Evolutionary conservation across 2,797 vertebrate genomes (phyloP).

Genomic region (Channa striata): DNA sequence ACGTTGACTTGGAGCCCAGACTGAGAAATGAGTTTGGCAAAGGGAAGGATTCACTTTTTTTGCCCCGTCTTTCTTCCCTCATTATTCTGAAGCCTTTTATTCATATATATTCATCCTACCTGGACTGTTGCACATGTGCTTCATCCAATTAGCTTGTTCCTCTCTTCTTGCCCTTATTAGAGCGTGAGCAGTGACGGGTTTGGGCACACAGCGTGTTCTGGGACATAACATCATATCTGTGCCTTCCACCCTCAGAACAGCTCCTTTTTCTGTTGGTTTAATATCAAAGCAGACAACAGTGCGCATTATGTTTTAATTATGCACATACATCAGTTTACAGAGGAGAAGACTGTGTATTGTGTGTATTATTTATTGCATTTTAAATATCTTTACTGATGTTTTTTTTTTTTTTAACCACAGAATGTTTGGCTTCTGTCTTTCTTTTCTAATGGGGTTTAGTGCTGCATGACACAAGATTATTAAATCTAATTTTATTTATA

Average conservation of each 20-base stretch:
- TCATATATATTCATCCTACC: constrained; percentile 43
- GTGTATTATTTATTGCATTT: background rate
- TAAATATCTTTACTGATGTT: constrained; percentile 16
- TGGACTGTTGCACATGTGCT: constrained; percentile 47
- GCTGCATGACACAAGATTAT: background rate
- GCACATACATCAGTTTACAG: constrained; percentile 8
- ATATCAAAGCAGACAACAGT: constrained; percentile 15
- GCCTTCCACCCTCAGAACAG: constrained; percentile 22
- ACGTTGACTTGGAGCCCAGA: constrained; percentile 14
- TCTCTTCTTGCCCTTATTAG: constrained; percentile 16
- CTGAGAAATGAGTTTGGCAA: background rate
- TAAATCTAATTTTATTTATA: too few relatives aligned
- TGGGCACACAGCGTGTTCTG: constrained; percentile 38
- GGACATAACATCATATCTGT: too few relatives aligned
- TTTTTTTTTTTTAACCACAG: background rate
- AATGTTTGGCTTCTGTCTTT: background rate
- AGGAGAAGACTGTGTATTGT: too few relatives aligned
- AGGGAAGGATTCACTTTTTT: constrained; percentile 31
- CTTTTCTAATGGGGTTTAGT: background rate
- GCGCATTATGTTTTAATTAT: constrained; percentile 27
- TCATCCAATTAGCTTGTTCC: constrained; percentile 26
- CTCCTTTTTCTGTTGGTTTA: constrained; percentile 36
- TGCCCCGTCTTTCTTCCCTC: constrained; percentile 8
- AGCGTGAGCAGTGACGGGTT: constrained; percentile 39
- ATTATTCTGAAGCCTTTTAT: constrained; percentile 28